Evolutionary conservation across 2,888 invertebrate species (phyloP).

Genomic region (Aquatica leii): DNA sequence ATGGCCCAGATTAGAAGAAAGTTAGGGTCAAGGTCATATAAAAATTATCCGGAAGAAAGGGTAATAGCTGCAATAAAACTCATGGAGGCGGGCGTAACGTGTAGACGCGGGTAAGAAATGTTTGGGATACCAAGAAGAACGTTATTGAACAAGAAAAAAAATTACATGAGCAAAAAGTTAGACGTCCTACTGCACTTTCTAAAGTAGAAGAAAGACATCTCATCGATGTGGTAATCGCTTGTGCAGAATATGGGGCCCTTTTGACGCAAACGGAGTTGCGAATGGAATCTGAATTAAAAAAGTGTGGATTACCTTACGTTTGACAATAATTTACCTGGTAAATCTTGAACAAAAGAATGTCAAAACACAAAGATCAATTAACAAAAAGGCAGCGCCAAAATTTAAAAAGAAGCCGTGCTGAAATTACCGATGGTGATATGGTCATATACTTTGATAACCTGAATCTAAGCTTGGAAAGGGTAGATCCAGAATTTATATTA

Average conservation of each 20-base stretch:
- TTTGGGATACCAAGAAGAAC: neutral
- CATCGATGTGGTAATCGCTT: neutral
- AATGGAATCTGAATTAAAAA: constrained; percentile 1
- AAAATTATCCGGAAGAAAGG: too few relatives aligned
- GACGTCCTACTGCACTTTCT: neutral
- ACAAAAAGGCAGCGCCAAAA: constrained; percentile 30
- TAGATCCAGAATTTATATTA: constrained; percentile 41
- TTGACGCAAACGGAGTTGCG: constrained; percentile 5
- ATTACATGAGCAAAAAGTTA: neutral
- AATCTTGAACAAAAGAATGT: constrained; percentile 13
- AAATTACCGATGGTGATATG: constrained; percentile 25
- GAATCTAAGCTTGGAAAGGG: constrained; percentile 15
- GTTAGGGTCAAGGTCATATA: too few relatives aligned
- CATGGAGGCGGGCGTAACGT: neutral
- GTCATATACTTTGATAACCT: constrained; percentile 33
- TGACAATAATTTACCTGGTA: constrained; percentile 28
- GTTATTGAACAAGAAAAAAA: neutral
- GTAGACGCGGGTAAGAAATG: neutral
- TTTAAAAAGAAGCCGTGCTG: constrained; percentile 34
- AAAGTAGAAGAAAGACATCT: neutral
- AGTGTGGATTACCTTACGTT: neutral
- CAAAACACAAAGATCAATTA: constrained; percentile 10
- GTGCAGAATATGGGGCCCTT: neutral
- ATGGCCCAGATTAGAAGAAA: too few relatives aligned
- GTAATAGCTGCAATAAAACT: neutral